Percentiles rank a stretch among this genome's conserved stretches.
Conservation (phyloP, 2,888 invertebrate species). For the Augochlorella aurata region DNA sequence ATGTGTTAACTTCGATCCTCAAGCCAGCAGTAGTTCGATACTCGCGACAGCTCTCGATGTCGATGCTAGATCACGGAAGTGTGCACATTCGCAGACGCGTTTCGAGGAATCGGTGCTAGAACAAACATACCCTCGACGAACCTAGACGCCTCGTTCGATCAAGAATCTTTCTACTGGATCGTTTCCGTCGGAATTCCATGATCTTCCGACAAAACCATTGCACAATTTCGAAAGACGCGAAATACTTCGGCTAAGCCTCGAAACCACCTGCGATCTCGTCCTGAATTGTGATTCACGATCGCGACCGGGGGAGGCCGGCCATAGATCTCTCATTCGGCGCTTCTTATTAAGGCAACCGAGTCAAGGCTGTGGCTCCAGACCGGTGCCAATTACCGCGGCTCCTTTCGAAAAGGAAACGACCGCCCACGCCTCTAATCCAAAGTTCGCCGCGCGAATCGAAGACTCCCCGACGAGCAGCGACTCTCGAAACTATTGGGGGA, state of each 20-base stretch:
- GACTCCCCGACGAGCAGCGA: neutral
- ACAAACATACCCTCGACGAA: neutral
- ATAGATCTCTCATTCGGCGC: slow-evolving; percentile 74
- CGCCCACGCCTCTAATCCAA: slow-evolving; percentile 52
- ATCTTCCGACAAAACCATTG: no score
- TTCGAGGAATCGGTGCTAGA: neutral
- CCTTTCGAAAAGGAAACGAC: slow-evolving; percentile 46
- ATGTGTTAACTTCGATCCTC: neutral
- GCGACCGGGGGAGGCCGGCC: slow-evolving; percentile 59
- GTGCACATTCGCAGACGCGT: neutral
- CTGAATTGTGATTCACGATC: slow-evolving; percentile 59
- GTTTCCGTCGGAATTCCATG: no score
- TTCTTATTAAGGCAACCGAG: slow-evolving; percentile 80
- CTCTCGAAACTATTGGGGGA: neutral
- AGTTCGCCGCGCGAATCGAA: neutral
- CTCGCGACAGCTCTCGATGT: neutral
- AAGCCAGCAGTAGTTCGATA: neutral
- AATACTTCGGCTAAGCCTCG: neutral
- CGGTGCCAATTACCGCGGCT: slow-evolving; percentile 63
- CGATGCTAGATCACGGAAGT: neutral
- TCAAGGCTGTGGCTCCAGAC: slow-evolving; percentile 74
- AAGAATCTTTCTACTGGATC: neutral
- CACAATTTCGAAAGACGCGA: neutral
- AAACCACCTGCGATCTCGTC: slow-evolving; percentile 41
- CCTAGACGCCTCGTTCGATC: neutral